Percentiles rank a stretch among this genome's conserved stretches.
Evolutionary conservation across 2,888 invertebrate genomes (phyloP).

Genomic region (Vandiemenella viatica): DNA sequence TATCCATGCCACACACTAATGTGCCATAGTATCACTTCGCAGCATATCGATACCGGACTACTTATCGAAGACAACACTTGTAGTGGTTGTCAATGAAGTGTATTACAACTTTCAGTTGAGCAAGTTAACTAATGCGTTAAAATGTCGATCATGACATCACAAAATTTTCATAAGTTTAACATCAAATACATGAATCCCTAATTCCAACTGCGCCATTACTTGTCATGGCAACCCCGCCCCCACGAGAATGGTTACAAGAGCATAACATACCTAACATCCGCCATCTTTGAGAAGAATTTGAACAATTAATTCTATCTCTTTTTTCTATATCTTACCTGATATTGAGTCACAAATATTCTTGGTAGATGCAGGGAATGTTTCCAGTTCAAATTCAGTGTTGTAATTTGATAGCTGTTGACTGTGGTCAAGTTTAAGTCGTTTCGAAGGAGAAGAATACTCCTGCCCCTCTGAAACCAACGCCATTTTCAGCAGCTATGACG

Average conservation of each 20-base stretch:
- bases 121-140: no score
- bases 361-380: conserved; percentile 14
- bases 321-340: conserved; percentile 14
- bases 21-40: no score
- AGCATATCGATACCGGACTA: no score
- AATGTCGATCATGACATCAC: no score
- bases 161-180: no score
- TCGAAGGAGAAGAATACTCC: conserved; percentile 18
- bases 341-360: conserved; percentile 15
- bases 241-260: conserved; percentile 10
- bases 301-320: conserved; percentile 12
- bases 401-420: conserved; percentile 15
- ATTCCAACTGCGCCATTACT: not conserved
- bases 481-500: conserved; percentile 17
- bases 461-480: conserved; percentile 17
- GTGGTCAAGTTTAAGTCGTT: conserved; percentile 18
- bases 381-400: conserved; percentile 16
- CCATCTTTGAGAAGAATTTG: conserved; percentile 16
- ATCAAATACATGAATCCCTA: no score
- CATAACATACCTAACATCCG: conserved; percentile 8
- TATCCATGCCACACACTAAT: no score
- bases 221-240: conserved; percentile 16
- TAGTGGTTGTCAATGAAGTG: no score
- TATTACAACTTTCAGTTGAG: no score
- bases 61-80: no score